Evolutionary conservation across 2,113 vertebrate genomes (phyloP), one percentile per base, ranked within the genome.

Genomic region (Ploceus nigricollis): DNA sequence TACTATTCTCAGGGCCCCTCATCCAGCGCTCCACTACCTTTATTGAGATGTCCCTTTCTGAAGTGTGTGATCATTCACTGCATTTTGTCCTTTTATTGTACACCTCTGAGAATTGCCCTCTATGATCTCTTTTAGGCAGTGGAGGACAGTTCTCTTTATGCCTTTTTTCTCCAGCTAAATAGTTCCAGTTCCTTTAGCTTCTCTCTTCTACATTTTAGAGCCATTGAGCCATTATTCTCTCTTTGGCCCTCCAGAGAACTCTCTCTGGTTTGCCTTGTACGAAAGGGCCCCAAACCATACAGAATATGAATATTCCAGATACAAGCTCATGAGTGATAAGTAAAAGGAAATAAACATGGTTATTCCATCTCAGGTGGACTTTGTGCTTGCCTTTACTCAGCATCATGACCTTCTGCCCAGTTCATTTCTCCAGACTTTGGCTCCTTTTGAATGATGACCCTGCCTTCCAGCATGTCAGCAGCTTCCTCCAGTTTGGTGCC

Each of bases 181-280:
- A 45, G 54, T 64, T 68, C 10, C 44, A 19, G 3, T 35, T 71
- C 21, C 30, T 80, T 92, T 66, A 77, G 12, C 17, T 22, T 73
- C 7, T 81, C 11, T 13, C 68, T 83, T 94, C 31, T 57, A 5
- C 3, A 1, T 20, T 73, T 60, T 61, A 61, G 24, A 73, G 15
- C 10, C 0, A 0, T 77, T 60, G 22, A 73, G 13, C 13, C 0
- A 0, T 69, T 57, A 68, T 56, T 14, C 20, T 83, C n/a, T 66
- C 45, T 33, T 24, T 58, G 9, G 2, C 6, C 11, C 9, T 84
- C 33, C 39, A 77, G 72, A 91, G 25, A 39, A 35, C 15, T 47
- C 20, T 72, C 22, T 89, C 47, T 30, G 48, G 7, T 72, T 92
- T 90, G 14, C 13, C 27, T 82, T 82, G 3, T 42, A 39, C 39